Conservation (phyloP, 2,797 vertebrate species). For the Takifugu rubripes region DNA sequence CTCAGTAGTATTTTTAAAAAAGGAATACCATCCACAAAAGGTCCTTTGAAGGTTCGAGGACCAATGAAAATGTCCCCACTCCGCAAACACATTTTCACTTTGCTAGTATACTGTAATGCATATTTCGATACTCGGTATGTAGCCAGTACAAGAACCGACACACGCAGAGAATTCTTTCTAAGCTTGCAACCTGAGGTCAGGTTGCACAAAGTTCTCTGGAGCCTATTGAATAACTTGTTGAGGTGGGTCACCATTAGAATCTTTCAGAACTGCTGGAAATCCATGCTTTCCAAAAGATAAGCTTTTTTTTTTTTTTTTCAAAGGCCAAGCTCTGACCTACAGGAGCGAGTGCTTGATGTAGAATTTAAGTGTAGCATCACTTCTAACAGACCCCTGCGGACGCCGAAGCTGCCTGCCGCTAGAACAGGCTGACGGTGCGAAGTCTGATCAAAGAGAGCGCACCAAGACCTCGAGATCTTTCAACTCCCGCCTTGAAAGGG, state of each 20-base stretch:
- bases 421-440: not conserved
- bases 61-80: too few relatives aligned
- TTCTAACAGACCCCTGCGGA: slow-evolving; percentile 12
- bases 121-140: too few relatives aligned
- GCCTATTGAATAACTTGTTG: not conserved
- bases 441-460: slow-evolving; percentile 12
- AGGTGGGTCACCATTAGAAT: slow-evolving; percentile 10
- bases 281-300: slow-evolving; percentile 13
- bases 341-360: slow-evolving; percentile 7
- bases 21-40: too few relatives aligned
- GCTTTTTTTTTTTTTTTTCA: slow-evolving; percentile 15
- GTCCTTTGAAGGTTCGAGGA: too few relatives aligned
- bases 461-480: not conserved
- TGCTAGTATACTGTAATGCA: too few relatives aligned
- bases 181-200: not conserved
- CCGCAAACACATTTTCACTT: too few relatives aligned
- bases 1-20: too few relatives aligned
- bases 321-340: slow-evolving; percentile 5
- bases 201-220: slow-evolving; percentile 1
- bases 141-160: too few relatives aligned
- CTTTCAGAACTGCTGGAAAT: slow-evolving; percentile 5
- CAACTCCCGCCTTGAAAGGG: not conserved
- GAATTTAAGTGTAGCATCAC: slow-evolving; percentile 2
- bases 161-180: not conserved
- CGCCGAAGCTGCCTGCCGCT: slow-evolving; percentile 2